A percentile compares a stretch with the other conserved stretches of the same genome.
Conservation (phyloP, 2,797 vertebrate genomes). For the Pygocentrus nattereri region DNA sequence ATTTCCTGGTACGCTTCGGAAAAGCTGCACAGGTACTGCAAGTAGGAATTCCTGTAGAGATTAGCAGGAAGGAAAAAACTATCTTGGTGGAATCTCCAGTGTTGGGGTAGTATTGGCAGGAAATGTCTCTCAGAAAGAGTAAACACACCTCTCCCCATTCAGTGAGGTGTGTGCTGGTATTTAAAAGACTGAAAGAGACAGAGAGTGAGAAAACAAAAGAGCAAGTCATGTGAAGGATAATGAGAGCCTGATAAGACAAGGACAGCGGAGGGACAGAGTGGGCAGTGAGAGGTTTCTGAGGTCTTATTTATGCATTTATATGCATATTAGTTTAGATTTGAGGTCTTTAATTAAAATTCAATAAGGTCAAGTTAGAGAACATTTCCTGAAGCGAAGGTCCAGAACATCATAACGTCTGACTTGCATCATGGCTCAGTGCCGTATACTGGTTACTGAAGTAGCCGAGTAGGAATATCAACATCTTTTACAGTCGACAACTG, state of each 20-base stretch:
- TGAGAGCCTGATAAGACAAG: neutral
- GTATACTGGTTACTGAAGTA: no score
- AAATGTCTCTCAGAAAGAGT: constrained; percentile 11
- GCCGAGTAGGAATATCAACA: no score
- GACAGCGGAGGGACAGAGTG: neutral
- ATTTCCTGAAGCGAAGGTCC: no score
- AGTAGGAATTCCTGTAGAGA: neutral
- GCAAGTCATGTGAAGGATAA: neutral
- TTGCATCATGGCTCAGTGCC: no score
- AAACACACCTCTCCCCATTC: neutral
- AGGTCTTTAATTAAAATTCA: no score
- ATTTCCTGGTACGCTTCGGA: constrained; percentile 29
- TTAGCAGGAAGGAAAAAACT: neutral
- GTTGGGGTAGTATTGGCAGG: neutral
- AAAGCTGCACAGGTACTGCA: constrained; percentile 14
- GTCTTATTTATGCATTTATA: no score
- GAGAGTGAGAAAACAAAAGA: neutral
- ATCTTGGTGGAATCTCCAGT: neutral
- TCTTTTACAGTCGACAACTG: no score
- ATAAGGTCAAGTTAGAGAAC: no score
- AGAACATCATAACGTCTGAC: no score
- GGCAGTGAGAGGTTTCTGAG: no score
- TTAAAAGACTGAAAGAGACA: neutral
- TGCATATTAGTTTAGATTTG: no score
- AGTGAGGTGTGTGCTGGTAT: neutral